phyloP scores from a whole-genome alignment of 2,113 vertebrate species.

The Leptosomus discolor region DNA sequence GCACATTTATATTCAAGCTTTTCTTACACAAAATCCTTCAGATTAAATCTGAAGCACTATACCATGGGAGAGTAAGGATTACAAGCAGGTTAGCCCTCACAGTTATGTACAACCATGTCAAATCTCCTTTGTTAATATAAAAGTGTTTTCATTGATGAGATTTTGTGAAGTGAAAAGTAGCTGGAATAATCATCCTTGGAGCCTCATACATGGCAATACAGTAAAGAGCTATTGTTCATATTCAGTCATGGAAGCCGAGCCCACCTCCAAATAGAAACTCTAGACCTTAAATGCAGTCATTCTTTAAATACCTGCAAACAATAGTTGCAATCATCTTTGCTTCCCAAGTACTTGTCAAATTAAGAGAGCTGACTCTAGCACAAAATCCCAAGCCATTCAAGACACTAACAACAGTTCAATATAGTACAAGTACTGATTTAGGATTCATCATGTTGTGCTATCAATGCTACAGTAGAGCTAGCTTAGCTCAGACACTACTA shows the following conservation, averaged over 20 bases:
- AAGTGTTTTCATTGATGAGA: neutral
- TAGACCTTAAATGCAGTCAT: neutral
- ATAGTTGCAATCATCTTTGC: neutral
- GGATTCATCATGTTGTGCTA: neutral
- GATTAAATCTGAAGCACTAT: neutral
- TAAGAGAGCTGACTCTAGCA: neutral
- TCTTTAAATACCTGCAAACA: neutral
- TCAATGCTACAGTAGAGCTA: neutral
- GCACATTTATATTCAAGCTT: rapidly evolving
- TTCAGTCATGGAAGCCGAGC: neutral
- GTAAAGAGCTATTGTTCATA: neutral
- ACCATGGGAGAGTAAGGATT: neutral
- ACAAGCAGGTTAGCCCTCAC: neutral
- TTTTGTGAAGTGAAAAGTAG: neutral
- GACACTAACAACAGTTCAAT: neutral
- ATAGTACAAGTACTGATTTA: neutral
- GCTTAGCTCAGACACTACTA: neutral
- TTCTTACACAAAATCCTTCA: neutral
- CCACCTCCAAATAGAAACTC: neutral
- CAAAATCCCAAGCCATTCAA: neutral
- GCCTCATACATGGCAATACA: neutral
- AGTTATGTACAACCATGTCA: neutral
- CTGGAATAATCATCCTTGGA: neutral
- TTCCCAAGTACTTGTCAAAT: neutral
- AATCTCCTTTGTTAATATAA: neutral